Evolutionary conservation across 1,140 invertebrate genomes (phyloP).

Genomic region (Hypsibius dujardini): DNA sequence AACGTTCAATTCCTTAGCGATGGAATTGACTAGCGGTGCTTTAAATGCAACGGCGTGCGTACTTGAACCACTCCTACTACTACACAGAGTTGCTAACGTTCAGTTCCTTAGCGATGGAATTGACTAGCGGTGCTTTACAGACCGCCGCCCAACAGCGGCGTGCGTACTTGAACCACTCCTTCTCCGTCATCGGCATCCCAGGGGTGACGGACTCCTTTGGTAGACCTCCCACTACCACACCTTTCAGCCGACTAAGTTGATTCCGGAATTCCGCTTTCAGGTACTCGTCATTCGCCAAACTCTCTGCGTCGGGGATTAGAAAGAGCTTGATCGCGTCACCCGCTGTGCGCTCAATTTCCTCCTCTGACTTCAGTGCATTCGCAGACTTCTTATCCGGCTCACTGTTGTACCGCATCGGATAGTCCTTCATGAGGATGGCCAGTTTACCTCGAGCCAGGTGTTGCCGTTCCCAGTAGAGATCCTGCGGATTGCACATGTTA

Average conservation of each 20-base stretch:
- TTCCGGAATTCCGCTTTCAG: background rate
- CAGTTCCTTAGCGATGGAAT: conserved; percentile 2
- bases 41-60: too few species aligned
- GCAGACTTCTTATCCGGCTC: background rate
- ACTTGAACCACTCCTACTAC: background rate
- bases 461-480: background rate
- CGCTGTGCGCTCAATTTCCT: background rate
- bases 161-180: conserved; percentile 8
- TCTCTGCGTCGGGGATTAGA: background rate
- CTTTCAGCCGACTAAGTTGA: background rate
- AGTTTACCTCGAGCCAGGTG: background rate
- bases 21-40: too few species aligned
- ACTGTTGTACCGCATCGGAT: conserved; percentile 9
- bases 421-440: background rate
- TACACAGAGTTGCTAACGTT: conserved; percentile 12
- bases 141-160: conserved; percentile 4
- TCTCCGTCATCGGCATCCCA: conserved; percentile 11
- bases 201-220: background rate
- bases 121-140: background rate
- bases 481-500: background rate
- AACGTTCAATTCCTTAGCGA: too few species aligned
- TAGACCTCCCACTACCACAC: background rate
- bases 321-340: background rate
- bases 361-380: background rate
- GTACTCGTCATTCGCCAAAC: conserved; percentile 3